These are phyloP conservation scores for Coendou prehensilis DNA, from an alignment of 2,797 vertebrate species.

Conservation along the genomic window DNA sequence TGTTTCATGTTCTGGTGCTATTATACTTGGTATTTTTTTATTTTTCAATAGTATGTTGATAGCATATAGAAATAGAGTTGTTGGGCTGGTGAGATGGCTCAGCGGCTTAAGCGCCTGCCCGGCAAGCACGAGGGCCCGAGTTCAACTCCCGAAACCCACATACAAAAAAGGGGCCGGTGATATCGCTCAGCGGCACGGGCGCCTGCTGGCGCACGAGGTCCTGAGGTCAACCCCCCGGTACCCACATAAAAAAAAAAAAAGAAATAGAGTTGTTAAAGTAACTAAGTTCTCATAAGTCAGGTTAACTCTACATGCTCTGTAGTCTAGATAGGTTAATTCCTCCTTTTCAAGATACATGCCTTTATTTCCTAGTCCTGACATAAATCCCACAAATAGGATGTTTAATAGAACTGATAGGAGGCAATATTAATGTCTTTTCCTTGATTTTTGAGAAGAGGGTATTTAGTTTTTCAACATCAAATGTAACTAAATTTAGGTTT, in stretches of 20 bases:
- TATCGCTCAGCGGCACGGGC: too few relatives aligned
- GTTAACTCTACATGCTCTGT: not conserved
- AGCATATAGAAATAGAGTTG: not conserved
- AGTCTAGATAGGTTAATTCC: not conserved
- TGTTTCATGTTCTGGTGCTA: not conserved
- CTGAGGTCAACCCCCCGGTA: too few relatives aligned
- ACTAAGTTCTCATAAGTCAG: not conserved
- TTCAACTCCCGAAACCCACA: too few relatives aligned
- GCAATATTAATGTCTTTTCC: not conserved
- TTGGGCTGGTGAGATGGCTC: not conserved
- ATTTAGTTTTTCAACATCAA: not conserved
- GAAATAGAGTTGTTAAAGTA: not conserved
- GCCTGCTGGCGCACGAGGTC: too few relatives aligned
- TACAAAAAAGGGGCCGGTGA: too few relatives aligned
- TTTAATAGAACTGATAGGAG: not conserved
- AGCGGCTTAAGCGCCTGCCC: too few relatives aligned
- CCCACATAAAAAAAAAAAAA: not conserved
- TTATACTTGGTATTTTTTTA: not conserved
- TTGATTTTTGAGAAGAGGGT: not conserved
- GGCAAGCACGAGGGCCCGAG: too few relatives aligned
- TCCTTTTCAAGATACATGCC: not conserved
- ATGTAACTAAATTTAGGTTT: not conserved
- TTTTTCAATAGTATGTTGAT: not conserved
- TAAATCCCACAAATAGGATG: not conserved
- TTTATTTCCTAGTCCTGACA: not conserved